These are phyloP conservation scores for Pseudomyrmex concolor DNA, from an alignment of 1,140 invertebrate species.

Conservation along the genomic window DNA sequence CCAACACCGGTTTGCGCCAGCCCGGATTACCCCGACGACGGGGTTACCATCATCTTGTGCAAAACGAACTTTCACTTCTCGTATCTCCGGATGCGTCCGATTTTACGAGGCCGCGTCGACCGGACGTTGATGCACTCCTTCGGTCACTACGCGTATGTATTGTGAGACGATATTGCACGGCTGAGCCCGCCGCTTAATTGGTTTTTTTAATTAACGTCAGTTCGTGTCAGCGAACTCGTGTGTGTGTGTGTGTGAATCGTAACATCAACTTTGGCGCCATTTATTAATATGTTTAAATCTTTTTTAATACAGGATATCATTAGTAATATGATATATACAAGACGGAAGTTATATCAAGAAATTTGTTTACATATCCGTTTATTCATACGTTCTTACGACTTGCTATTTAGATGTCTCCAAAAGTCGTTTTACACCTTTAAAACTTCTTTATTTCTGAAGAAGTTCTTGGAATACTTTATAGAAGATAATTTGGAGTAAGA, in stretches of 20 bases:
- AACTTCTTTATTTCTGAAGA: background rate
- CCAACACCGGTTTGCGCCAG: constrained; percentile 52
- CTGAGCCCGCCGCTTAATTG: constrained; percentile 10
- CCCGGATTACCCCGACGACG: constrained; percentile 57
- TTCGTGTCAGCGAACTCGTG: background rate
- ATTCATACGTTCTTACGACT: background rate
- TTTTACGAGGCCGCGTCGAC: constrained; percentile 38
- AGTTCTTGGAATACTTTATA: background rate
- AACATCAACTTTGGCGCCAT: background rate
- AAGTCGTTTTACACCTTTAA: background rate
- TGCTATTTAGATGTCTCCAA: background rate
- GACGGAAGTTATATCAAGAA: no score
- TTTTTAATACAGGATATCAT: background rate
- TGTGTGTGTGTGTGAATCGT: background rate
- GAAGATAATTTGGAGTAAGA: background rate
- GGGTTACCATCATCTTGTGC: constrained; percentile 67
- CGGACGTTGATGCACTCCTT: constrained; percentile 48
- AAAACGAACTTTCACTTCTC: constrained; percentile 79
- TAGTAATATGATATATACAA: no score
- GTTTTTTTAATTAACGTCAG: constrained; percentile 21
- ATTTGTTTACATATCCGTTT: no score
- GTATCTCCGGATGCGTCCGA: constrained; percentile 74
- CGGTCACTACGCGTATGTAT: constrained; percentile 21
- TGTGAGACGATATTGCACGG: constrained; percentile 12
- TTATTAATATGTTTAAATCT: background rate